Evolutionary conservation across 2,113 vertebrate species (phyloP), one percentile per base, ranked within the genome.

Genomic region (Alethe diademata): DNA sequence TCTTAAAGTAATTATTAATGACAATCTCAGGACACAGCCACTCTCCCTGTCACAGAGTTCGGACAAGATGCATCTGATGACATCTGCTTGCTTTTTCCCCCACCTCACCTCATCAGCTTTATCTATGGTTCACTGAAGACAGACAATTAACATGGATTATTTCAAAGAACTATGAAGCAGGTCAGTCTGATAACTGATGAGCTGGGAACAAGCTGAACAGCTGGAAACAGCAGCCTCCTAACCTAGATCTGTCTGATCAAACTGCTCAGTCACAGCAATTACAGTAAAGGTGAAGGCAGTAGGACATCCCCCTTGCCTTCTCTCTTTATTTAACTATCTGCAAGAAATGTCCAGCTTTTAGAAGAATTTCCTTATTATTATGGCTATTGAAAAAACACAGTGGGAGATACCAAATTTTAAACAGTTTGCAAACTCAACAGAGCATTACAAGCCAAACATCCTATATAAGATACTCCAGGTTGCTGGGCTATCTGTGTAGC

Each of bases 211-310:
- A 85, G 70, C 47, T 38, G 54, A 86, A 38, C 78, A 90, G 65
- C 74, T 85, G 84, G 73, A 87, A 91, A 66, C 58, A 83, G 88
- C 79, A 93, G 82, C 82, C 78, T 94, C 79, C 82, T 93, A 93
- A 92, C 91, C 88, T 66, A 67, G 64, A 95, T 93, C 83, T 93
- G 86, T 69, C 91, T 43, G 54, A 78, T 78, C 75, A 86, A 61
- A 86, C 69, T n/a, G 28, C n/a, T 80, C 1, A 1, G 48, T 57
- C 70, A 51, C 1, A 0, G 17, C 71, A 91, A 36, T 72, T 72
- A 56, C 23, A 60, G 43, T 0, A 5, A 75, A 88, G 71, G 35
- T 19, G 29, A 86, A 60, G 28, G 60, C 60, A 78, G 12, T 0
- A 20, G 17, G 22, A 85, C 40, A 25, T 81, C 5, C 5, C 24